Evolutionary conservation across 2,888 invertebrate genomes (phyloP).

Genomic region (Cheilosia grossa): DNA sequence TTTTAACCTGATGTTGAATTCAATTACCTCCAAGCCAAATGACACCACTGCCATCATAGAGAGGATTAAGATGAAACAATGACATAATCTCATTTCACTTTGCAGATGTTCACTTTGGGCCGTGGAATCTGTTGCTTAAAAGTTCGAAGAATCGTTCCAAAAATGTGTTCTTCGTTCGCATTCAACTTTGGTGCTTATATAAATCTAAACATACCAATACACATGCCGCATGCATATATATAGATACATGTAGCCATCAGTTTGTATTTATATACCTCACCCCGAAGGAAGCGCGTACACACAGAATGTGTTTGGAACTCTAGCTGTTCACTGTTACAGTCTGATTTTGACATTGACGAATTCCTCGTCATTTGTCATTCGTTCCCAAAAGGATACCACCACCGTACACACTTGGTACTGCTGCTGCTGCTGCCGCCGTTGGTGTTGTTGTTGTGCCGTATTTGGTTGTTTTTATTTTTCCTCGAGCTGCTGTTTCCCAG

Average conservation of each 20-base stretch:
- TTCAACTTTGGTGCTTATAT: constrained; percentile 19
- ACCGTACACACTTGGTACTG: constrained; percentile 52
- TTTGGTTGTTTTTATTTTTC: constrained; percentile 55
- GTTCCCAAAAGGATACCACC: constrained; percentile 80
- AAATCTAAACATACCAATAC: constrained; percentile 41
- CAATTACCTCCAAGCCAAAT: constrained; percentile 64
- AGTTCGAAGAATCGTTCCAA: constrained; percentile 38
- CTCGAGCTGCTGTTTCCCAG: constrained; percentile 57
- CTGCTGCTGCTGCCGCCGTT: constrained; percentile 38
- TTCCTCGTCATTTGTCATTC: constrained; percentile 83
- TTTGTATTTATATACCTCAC: constrained; percentile 66
- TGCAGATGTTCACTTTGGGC: constrained; percentile 65
- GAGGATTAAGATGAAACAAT: constrained; percentile 68
- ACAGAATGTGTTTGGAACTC: constrained; percentile 50
- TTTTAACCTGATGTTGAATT: constrained; percentile 61
- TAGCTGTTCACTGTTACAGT: constrained; percentile 83
- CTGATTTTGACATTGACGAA: constrained; percentile 84
- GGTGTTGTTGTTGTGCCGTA: constrained; percentile 28
- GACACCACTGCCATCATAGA: constrained; percentile 64
- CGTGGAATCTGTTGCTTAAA: constrained; percentile 58
- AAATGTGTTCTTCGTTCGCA: constrained; percentile 34
- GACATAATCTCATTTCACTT: constrained; percentile 70
- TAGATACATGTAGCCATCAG: constrained; percentile 13
- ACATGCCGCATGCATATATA: constrained; percentile 14
- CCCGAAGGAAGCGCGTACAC: constrained; percentile 56